These are phyloP conservation scores for Tetraodon nigroviridis DNA, from an alignment of 2,113 vertebrate genomes.

Conservation along the genomic window DNA sequence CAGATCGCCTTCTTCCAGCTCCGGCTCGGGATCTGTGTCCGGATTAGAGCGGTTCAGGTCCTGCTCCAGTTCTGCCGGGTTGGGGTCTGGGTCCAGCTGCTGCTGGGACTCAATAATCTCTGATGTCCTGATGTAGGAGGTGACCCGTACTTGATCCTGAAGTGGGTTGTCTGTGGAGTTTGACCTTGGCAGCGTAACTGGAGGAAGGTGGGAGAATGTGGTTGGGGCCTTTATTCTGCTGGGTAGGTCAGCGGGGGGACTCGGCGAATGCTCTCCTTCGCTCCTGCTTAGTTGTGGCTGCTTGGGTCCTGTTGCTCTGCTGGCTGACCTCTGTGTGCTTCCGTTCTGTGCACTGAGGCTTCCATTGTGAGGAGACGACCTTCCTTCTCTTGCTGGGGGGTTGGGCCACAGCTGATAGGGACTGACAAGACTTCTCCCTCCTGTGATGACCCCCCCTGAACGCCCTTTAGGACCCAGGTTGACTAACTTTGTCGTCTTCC, in stretches of 20 bases:
- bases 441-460: slow-evolving; percentile 35
- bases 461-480: slow-evolving; percentile 71
- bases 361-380: slow-evolving; percentile 45
- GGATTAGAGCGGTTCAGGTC: slow-evolving; percentile 58
- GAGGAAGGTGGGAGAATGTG: slow-evolving; percentile 20
- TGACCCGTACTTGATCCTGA: slow-evolving; percentile 60
- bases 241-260: slow-evolving; percentile 9
- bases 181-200: slow-evolving; percentile 14
- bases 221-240: slow-evolving; percentile 37
- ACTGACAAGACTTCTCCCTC: slow-evolving; percentile 52
- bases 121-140: slow-evolving; percentile 82
- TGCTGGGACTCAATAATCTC: slow-evolving; percentile 75
- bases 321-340: slow-evolving; percentile 37
- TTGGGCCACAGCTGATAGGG: slow-evolving; percentile 66
- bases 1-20: slow-evolving; percentile 79
- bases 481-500: slow-evolving; percentile 76
- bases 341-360: slow-evolving; percentile 61
- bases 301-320: slow-evolving; percentile 43
- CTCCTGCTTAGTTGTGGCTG: slow-evolving; percentile 36
- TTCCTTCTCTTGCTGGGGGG: slow-evolving; percentile 56
- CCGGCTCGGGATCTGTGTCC: slow-evolving; percentile 55
- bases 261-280: slow-evolving; percentile 33
- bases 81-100: slow-evolving; percentile 62
- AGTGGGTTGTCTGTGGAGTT: slow-evolving; percentile 65
- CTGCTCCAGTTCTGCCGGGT: slow-evolving; percentile 47